Evolutionary conservation across 2,797 vertebrate genomes (phyloP).

Genomic region (Orientallactaga sibirica): DNA sequence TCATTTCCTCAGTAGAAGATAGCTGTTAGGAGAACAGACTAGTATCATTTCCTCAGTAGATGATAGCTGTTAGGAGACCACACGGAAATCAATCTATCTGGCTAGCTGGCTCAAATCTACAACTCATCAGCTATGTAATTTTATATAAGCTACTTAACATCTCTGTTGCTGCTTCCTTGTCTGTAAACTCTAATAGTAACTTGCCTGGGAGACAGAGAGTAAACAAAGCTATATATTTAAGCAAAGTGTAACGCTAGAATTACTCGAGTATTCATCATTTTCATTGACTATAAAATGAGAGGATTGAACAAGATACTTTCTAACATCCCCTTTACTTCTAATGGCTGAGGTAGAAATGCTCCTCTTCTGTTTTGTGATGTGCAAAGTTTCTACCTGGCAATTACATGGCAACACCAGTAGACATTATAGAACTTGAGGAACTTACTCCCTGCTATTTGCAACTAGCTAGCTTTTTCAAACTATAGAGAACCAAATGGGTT

Average conservation of each 20-base stretch:
- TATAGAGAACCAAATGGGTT: constrained; percentile 81
- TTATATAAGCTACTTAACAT: background rate
- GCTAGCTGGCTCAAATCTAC: background rate
- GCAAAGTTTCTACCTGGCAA: constrained; percentile 85
- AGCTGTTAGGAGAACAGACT: background rate
- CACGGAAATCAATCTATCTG: too few relatives aligned
- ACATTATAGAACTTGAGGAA: constrained; percentile 81
- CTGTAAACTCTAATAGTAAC: background rate
- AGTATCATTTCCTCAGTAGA: background rate
- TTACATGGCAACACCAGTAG: constrained; percentile 84
- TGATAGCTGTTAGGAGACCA: background rate
- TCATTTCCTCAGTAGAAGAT: background rate
- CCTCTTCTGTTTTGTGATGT: constrained; percentile 75
- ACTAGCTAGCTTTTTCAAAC: constrained; percentile 85
- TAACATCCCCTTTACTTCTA: background rate
- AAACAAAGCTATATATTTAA: constrained; percentile 5
- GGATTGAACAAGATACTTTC: constrained; percentile 54
- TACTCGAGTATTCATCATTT: background rate
- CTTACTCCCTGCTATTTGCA: constrained; percentile 82
- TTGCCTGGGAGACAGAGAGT: constrained; percentile 28
- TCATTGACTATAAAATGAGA: constrained; percentile 53
- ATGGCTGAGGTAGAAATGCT: constrained; percentile 80
- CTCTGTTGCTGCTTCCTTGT: constrained; percentile 23
- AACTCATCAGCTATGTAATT: background rate
- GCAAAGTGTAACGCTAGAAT: background rate